Evolutionary conservation across 2,888 invertebrate genomes (phyloP), one percentile per base, ranked within the genome.

Genomic region (Pinctada fucata): DNA sequence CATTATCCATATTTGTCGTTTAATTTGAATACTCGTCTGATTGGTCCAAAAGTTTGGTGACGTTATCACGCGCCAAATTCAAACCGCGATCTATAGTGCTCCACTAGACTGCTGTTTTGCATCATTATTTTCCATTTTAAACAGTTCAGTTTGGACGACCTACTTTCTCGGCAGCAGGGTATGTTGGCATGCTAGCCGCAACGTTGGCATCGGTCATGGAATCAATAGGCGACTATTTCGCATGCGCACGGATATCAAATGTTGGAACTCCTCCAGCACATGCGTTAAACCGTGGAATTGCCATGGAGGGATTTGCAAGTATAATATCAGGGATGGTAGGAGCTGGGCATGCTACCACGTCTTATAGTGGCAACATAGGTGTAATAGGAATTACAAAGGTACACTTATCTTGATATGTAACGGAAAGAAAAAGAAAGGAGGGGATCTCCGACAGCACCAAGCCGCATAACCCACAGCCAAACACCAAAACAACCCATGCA

Each of bases 351-450:
- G 97, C 97, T 0, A 96, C 96, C 73, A 97, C 97, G 86, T 97
- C 97, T 2, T 97, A 97, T 89, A 96, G 96, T 67, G 96, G 97
- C 91, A 97, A 97, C 91, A 96, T 97, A 52, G 97, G 97, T 0
- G 96, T 96, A 1, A 97, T 97, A 84, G 96, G 96, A 67, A 95
- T 96, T 1, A 96, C 96, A 3, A 95, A 96, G 94, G 96, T 96
- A 67, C n/a, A 31, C 58, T 8, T 58, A 58, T n/a, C n/a, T n/a
- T n/a, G n/a, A n/a, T n/a, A n/a, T n/a, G n/a, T n/a, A n/a, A n/a
- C n/a, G n/a, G n/a, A n/a, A n/a, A n/a, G n/a, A n/a, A n/a, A n/a
- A n/a, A n/a, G n/a, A n/a, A n/a, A n/a, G n/a, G n/a, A n/a, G n/a
- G n/a, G n/a, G n/a, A n/a, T n/a, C n/a, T n/a, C n/a, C n/a, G n/a